Conservation (phyloP, 2,797 vertebrate species). For the Coccyzus lansbergi region DNA sequence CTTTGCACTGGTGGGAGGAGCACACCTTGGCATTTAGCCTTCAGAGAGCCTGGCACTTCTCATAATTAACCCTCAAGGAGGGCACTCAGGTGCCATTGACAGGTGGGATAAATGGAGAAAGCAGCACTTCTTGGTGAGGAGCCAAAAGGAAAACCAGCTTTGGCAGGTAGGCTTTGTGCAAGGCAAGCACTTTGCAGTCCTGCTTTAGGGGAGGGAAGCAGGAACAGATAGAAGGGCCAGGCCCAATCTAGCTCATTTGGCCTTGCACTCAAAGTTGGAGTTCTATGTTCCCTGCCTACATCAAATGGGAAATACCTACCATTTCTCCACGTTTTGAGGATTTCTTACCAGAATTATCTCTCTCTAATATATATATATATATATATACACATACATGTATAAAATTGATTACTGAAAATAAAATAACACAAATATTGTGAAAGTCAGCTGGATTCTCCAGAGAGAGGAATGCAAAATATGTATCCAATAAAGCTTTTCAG, state of each 20-base stretch:
- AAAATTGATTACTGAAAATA: not conserved
- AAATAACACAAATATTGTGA: not conserved
- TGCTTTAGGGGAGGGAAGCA: not conserved
- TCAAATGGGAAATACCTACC: not conserved
- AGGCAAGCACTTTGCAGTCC: not conserved
- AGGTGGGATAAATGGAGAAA: not conserved
- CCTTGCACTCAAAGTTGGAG: not conserved
- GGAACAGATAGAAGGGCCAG: not conserved
- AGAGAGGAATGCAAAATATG: slow-evolving; percentile 42
- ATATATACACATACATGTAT: not conserved
- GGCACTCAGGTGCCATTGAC: not conserved
- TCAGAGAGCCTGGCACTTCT: not conserved
- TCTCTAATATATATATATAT: not conserved
- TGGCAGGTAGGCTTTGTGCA: not conserved
- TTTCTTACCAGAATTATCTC: not conserved
- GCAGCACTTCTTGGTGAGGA: not conserved
- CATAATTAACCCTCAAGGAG: not conserved
- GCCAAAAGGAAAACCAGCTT: not conserved
- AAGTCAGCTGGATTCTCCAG: slow-evolving; percentile 19
- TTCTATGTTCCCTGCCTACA: not conserved
- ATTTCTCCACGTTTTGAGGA: not conserved
- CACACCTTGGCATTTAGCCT: not conserved
- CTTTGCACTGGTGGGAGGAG: not conserved
- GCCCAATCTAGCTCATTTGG: not conserved
- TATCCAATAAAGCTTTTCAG: slow-evolving; percentile 55